These are phyloP conservation scores for Leptodactylus fallax DNA, from an alignment of 2,797 vertebrate species.

Conservation along the genomic window DNA sequence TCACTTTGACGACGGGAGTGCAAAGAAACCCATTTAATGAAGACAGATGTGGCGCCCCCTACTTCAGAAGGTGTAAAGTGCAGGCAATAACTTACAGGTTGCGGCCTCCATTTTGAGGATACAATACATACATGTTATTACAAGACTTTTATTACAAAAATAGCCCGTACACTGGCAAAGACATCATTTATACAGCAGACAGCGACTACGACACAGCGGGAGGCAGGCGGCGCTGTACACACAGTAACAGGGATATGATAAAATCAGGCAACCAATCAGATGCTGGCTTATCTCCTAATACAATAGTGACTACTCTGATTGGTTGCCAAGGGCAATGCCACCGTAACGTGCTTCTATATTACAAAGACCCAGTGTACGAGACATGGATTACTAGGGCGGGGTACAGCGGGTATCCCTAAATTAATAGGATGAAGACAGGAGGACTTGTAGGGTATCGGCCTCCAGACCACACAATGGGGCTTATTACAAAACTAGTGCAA, in stretches of 20 bases:
- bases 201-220: not conserved
- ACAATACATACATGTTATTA: not conserved
- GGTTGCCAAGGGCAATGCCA: not conserved
- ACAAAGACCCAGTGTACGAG: slow-evolving; percentile 3
- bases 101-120: not conserved
- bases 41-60: not conserved
- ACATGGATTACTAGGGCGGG: not conserved
- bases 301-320: not conserved
- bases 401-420: not conserved
- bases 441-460: not conserved
- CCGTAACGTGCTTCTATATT: not conserved
- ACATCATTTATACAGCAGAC: slow-evolving; percentile 12
- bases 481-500: slow-evolving; percentile 21
- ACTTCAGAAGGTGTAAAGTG: not conserved
- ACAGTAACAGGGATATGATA: no score
- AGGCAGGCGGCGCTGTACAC: not conserved
- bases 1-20: not conserved
- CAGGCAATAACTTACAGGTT: not conserved
- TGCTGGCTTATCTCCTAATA: not conserved
- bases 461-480: not conserved
- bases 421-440: not conserved
- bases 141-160: slow-evolving; percentile 50
- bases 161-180: slow-evolving; percentile 8
- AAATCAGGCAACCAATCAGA: slow-evolving; percentile 1
- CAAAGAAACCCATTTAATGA: not conserved